phyloP scores from a whole-genome alignment of 1,140 invertebrate species.

The Tetramorium parvispinum region DNA sequence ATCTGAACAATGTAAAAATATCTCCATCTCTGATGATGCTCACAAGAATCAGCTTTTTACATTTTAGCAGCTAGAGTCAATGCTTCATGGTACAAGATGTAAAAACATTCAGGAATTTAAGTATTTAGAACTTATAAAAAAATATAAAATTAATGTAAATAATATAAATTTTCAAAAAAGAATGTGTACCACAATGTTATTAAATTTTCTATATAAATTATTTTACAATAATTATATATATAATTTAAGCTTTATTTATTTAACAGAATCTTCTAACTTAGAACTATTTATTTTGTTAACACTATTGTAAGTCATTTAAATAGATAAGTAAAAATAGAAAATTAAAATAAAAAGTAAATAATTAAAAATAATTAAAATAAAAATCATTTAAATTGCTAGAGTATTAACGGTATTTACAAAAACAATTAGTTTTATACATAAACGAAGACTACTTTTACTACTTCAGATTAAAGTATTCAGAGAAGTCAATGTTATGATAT shows the following conservation, averaged over 20 bases:
- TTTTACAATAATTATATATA: neutral
- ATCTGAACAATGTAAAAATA: conserved; percentile 1
- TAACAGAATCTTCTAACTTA: neutral
- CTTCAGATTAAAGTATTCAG: neutral
- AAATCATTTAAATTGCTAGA: too few relatives aligned
- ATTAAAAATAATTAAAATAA: too few relatives aligned
- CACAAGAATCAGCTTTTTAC: neutral
- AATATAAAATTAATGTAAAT: too few relatives aligned
- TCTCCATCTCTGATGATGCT: neutral
- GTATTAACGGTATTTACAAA: neutral
- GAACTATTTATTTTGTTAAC: neutral
- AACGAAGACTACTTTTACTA: neutral
- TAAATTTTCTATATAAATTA: neutral
- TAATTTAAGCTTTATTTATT: neutral
- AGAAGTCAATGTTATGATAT: neutral
- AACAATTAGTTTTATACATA: neutral
- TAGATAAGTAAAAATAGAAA: too few relatives aligned
- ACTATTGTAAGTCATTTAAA: neutral
- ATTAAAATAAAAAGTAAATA: too few relatives aligned
- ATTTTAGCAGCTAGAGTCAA: neutral
- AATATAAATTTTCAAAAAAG: neutral
- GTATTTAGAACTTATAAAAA: neutral
- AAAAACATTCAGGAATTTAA: neutral
- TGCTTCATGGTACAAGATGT: neutral
- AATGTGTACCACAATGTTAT: neutral